Evolutionary conservation across 2,888 invertebrate genomes (phyloP).

Genomic region (Philaethria dido): DNA sequence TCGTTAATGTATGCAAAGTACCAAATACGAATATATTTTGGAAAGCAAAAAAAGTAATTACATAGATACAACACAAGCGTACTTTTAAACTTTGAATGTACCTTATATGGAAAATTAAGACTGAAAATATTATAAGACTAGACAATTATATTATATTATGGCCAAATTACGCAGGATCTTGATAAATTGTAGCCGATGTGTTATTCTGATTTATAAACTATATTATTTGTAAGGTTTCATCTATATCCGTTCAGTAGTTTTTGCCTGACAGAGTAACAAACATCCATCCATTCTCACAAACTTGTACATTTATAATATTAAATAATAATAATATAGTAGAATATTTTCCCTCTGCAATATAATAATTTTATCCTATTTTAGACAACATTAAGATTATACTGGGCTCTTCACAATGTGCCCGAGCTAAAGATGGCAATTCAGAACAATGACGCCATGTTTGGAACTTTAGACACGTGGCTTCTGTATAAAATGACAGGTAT

Average conservation of each 20-base stretch:
- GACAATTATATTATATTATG: no score
- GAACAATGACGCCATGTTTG: slow-evolving; percentile 88
- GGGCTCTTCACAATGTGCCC: slow-evolving; percentile 90
- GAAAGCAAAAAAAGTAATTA: neutral
- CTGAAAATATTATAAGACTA: neutral
- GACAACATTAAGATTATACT: slow-evolving; percentile 90
- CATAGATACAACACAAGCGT: neutral
- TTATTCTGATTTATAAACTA: no score
- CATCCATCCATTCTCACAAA: no score
- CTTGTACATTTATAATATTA: no score
- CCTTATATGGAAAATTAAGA: neutral
- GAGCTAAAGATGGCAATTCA: slow-evolving; percentile 86
- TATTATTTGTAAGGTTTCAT: no score
- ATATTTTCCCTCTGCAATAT: slow-evolving; percentile 18
- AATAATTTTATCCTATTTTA: slow-evolving; percentile 59
- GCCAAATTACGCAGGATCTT: no score
- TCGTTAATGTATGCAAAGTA: neutral
- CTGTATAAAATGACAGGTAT: slow-evolving; percentile 89
- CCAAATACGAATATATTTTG: neutral
- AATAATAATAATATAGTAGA: no score
- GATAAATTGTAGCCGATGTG: no score
- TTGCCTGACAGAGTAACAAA: no score
- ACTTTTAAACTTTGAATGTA: no score
- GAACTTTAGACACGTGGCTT: slow-evolving; percentile 97
- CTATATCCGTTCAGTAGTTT: no score